Evolutionary conservation across 1,140 invertebrate genomes (phyloP).

Genomic region (Drosophila nikananu): DNA sequence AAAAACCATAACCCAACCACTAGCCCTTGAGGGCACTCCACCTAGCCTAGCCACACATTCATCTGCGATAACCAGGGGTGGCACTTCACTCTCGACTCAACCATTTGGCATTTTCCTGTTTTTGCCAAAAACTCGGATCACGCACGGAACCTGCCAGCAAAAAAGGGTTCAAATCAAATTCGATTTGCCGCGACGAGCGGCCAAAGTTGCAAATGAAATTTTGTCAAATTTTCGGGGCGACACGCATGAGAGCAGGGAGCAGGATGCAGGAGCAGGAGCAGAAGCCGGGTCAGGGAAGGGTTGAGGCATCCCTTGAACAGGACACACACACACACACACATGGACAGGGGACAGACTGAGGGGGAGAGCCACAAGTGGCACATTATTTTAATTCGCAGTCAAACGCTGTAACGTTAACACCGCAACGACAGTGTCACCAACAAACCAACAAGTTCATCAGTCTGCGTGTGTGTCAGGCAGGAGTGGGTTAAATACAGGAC

Average conservation of each 20-base stretch:
- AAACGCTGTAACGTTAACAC: conserved; percentile 79
- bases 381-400: conserved; percentile 84
- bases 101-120: background rate
- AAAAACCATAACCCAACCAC: background rate
- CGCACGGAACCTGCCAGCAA: conserved; percentile 25
- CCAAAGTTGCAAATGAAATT: conserved; percentile 65
- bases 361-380: conserved; percentile 83
- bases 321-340: conserved; percentile 3
- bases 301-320: background rate
- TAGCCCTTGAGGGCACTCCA: background rate
- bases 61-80: conserved; percentile 6
- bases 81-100: conserved; percentile 10
- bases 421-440: conserved; percentile 62
- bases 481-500: conserved; percentile 19
- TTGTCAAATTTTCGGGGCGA: conserved; percentile 57
- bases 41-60: background rate
- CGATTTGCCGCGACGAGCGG: conserved; percentile 51
- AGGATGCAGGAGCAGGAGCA: background rate
- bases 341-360: background rate
- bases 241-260: conserved; percentile 7
- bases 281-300: background rate
- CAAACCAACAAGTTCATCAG: conserved; percentile 41
- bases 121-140: conserved; percentile 36
- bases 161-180: conserved; percentile 81
- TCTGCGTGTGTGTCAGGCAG: conserved; percentile 12